A percentile compares a stretch with the other conserved stretches of the same genome.
Conservation (phyloP, 2,888 invertebrate genomes). For the Xanthia icteritia region DNA sequence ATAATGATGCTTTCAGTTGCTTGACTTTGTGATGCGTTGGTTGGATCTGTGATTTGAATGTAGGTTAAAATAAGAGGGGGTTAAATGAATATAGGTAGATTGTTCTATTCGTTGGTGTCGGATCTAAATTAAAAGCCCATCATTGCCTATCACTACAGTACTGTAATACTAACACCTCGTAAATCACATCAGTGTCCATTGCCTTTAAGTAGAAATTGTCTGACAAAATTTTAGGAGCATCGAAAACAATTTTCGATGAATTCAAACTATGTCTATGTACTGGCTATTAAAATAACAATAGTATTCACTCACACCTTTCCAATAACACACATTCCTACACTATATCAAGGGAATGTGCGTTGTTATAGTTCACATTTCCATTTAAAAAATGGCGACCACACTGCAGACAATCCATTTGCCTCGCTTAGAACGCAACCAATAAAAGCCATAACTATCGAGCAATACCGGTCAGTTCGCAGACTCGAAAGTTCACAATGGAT, state of each 20-base stretch:
- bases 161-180: too few species aligned
- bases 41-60: slow-evolving; percentile 8
- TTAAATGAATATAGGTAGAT: too few species aligned
- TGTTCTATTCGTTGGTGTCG: too few species aligned
- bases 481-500: slow-evolving; percentile 49
- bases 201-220: too few species aligned
- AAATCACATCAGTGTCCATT: too few species aligned
- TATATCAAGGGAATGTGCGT: slow-evolving; percentile 1
- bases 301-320: background rate
- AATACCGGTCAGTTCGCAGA: slow-evolving; percentile 56
- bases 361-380: slow-evolving; percentile 35
- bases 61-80: background rate
- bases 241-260: too few species aligned
- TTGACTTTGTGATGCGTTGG: slow-evolving; percentile 39
- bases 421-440: slow-evolving; percentile 56
- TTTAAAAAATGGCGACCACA: slow-evolving; percentile 35
- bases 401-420: slow-evolving; percentile 53
- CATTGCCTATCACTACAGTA: too few species aligned
- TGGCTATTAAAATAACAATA: background rate
- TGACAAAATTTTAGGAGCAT: too few species aligned
- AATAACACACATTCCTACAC: background rate
- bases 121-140: too few species aligned
- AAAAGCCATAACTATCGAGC: slow-evolving; percentile 59
- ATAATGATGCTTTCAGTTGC: slow-evolving; percentile 63
- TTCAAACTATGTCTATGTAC: too few species aligned